Evolutionary conservation across 2,797 vertebrate species (phyloP), one percentile per base, ranked within the genome.

Genomic region (Sebastes diploproa): DNA sequence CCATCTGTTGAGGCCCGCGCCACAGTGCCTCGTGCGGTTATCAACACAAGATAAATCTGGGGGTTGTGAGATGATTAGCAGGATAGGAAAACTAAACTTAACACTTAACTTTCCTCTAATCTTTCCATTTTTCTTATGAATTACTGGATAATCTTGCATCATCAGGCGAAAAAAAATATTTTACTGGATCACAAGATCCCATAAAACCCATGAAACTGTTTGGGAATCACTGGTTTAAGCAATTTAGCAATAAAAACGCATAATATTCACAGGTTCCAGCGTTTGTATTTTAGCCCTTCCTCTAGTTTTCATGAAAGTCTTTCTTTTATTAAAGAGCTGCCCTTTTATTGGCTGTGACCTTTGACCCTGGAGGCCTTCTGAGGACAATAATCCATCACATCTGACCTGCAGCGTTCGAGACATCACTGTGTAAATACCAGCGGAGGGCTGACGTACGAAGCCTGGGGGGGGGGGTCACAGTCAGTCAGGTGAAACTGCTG

Each of bases 341-440:
- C 5, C 5, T 30, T 1, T 10, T 7, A 64, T 38, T 23, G 58
- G 58, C 7, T 18, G 61, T 68, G 65, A 74, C 46, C 83, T 78
- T 67, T 77, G 67, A 42, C 63, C 30, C 25, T 18, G 13, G 0
- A 46, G 16, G 68, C 23, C 5, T 25, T 34, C 62, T 61, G 27
- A 72, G 68, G 20, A 42, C 18, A 50, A 42, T 67, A 6, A 62
- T n/a, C 50, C 78, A 23, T 77, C 58, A 38, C 46, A 20, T 73
- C 73, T 50, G 29, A 78, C 67, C 50, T 30, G 58, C 38, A 5
- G 68, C 10, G 3, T 38, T 20, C 1, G 11, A 67, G 32, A 13
- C 65, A 32, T 34, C 7, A 61, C 60, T 42, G 62, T 18, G n/a
- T 54, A 86, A 68, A 79, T 29, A 69, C 46, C 67, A 82, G 78